Evolutionary conservation across 1,140 invertebrate species (phyloP).

Genomic region (Scaptodrosophila lebanonensis): DNA sequence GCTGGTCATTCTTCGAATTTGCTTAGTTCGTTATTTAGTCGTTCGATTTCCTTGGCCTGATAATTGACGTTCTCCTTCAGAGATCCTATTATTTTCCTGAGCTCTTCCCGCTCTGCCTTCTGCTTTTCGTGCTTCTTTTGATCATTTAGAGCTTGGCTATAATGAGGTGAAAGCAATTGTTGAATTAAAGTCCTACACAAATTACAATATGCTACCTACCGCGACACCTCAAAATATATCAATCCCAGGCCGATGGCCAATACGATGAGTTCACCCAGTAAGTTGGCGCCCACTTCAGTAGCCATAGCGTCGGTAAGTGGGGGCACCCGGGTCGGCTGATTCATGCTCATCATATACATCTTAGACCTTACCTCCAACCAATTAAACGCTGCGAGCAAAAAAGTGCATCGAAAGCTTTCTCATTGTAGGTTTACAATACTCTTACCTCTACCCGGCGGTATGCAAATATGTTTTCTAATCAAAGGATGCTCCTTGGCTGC

Average conservation of each 20-base stretch:
- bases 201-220: conserved; percentile 1
- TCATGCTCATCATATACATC: conserved; percentile 32
- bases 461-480: conserved; percentile 21
- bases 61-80: conserved; percentile 16
- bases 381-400: conserved; percentile 20
- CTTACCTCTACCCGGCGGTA: conserved; percentile 17
- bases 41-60: conserved; percentile 19
- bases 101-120: not conserved
- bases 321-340: conserved; percentile 34
- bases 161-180: no score
- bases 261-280: conserved; percentile 40
- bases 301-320: conserved; percentile 18
- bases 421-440: no score
- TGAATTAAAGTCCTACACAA: not conserved
- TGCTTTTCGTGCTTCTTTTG: conserved; percentile 9
- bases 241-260: conserved; percentile 15
- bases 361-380: conserved; percentile 35
- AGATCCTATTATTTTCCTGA: conserved; percentile 1
- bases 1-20: not conserved
- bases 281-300: conserved; percentile 23
- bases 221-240: conserved; percentile 23
- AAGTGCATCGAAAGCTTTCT: no score
- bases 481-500: conserved; percentile 18
- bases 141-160: no score
- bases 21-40: conserved; percentile 4